Conservation (phyloP, 2,113 vertebrate genomes). For the Onychorhynchus coronatus region DNA sequence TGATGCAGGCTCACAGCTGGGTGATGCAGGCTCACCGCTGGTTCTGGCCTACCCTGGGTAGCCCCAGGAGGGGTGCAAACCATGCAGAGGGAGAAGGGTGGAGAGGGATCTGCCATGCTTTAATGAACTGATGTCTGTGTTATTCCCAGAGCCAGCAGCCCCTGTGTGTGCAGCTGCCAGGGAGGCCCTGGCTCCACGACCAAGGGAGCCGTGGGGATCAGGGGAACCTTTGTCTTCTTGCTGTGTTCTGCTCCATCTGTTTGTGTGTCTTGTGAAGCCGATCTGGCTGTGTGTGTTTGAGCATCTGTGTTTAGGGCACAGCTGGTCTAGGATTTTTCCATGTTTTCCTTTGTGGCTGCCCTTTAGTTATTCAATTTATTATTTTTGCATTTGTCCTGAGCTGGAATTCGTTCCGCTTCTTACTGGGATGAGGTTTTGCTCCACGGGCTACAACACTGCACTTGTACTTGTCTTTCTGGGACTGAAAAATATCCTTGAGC, state of each 20-base stretch:
- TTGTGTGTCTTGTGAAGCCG: neutral
- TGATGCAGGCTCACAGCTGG: neutral
- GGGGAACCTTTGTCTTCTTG: neutral
- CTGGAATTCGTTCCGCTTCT: neutral
- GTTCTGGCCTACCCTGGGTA: neutral
- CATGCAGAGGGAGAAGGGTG: neutral
- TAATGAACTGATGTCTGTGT: neutral
- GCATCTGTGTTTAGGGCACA: neutral
- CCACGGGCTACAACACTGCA: neutral
- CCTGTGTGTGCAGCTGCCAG: neutral
- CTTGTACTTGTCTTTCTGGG: neutral
- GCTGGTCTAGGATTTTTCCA: neutral
- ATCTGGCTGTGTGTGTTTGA: neutral
- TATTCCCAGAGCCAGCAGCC: neutral
- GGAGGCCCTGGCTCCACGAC: neutral
- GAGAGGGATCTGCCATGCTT: neutral
- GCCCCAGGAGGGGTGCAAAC: neutral
- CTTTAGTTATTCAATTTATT: conserved; percentile 34
- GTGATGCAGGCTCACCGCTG: neutral
- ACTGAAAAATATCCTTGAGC: neutral
- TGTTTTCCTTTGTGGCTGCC: conserved; percentile 33
- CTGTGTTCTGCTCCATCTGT: neutral
- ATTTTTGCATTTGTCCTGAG: conserved; percentile 27
- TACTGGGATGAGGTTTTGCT: conserved; percentile 7
- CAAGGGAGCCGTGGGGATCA: accelerated